Percentiles rank a stretch among this genome's conserved stretches.
Conservation (phyloP, 2,888 invertebrate species). For the Drosophila barbarae region DNA sequence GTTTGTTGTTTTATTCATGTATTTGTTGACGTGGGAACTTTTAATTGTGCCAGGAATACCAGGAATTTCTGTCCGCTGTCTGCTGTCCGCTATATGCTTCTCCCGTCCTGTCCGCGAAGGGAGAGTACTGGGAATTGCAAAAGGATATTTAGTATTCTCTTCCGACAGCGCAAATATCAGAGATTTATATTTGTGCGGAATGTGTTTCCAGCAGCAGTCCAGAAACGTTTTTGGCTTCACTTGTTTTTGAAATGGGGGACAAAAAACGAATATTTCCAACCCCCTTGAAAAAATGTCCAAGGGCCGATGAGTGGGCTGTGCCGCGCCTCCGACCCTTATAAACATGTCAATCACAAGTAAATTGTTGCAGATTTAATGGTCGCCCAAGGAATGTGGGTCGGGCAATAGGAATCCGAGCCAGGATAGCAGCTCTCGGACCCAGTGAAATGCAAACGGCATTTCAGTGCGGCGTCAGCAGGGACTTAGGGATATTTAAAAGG, state of each 20-base stretch:
- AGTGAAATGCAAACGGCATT: constrained; percentile 61
- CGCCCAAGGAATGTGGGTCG: constrained; percentile 51
- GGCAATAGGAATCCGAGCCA: constrained; percentile 16
- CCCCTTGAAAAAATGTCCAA: background rate
- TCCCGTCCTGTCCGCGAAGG: background rate
- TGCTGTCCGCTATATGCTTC: background rate
- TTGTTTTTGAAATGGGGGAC: constrained; percentile 42
- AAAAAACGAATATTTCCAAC: constrained; percentile 26
- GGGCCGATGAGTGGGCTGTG: constrained; percentile 17
- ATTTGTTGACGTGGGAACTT: constrained; percentile 64
- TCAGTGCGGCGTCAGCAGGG: constrained; percentile 28
- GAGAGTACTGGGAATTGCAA: constrained; percentile 53
- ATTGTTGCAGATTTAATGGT: constrained; percentile 71
- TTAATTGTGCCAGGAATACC: constrained; percentile 63
- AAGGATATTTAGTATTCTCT: constrained; percentile 66
- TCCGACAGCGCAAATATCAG: constrained; percentile 60
- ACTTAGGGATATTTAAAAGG: constrained; percentile 8
- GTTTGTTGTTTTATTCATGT: constrained; percentile 65
- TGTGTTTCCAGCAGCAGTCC: constrained; percentile 13
- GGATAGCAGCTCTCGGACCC: constrained; percentile 17
- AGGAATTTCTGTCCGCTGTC: constrained; percentile 38
- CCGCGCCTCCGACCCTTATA: constrained; percentile 62
- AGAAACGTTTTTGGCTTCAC: constrained; percentile 50
- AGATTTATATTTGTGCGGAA: constrained; percentile 57
- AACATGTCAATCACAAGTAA: constrained; percentile 75